Percentiles rank a stretch among this genome's conserved stretches.
These are phyloP conservation scores for Clitarchus hookeri DNA, from an alignment of 2,888 invertebrate genomes.

Conservation along the genomic window DNA sequence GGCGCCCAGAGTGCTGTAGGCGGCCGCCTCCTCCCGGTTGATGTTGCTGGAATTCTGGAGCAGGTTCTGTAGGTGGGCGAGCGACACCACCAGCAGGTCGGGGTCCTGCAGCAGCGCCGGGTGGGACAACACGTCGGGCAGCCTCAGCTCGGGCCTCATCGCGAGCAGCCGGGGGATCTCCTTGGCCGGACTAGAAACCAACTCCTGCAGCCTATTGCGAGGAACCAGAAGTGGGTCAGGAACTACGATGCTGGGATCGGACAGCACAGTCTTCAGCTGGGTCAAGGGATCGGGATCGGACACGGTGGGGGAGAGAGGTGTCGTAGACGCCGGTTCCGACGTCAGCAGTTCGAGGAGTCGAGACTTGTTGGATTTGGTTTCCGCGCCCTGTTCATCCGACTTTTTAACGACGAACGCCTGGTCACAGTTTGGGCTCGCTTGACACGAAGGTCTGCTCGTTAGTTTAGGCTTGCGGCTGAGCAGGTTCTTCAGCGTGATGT, in stretches of 20 bases:
- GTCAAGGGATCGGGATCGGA: conserved; percentile 60
- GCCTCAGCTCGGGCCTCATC: conserved; percentile 71
- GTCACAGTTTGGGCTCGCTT: conserved; percentile 53
- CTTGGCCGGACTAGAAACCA: conserved; percentile 71
- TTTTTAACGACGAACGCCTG: conserved; percentile 52
- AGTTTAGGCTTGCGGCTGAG: conserved; percentile 53
- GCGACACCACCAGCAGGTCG: conserved; percentile 75
- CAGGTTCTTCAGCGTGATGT: conserved; percentile 58
- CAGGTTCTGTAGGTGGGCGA: conserved; percentile 66
- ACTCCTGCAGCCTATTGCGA: conserved; percentile 71
- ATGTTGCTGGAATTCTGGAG: conserved; percentile 38
- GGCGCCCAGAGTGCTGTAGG: conserved; percentile 36
- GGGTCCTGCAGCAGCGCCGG: conserved; percentile 76
- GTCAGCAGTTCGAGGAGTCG: conserved; percentile 56
- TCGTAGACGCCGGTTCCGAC: conserved; percentile 49
- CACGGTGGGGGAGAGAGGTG: conserved; percentile 32
- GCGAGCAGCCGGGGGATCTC: conserved; percentile 77
- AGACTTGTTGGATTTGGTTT: conserved; percentile 50
- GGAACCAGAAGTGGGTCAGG: conserved; percentile 83
- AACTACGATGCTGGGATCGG: conserved; percentile 69
- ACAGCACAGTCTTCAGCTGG: conserved; percentile 71
- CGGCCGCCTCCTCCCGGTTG: conserved; percentile 45
- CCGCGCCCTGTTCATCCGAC: conserved; percentile 51
- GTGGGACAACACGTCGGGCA: conserved; percentile 74
- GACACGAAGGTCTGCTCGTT: conserved; percentile 46